A percentile compares a stretch with the other conserved stretches of the same genome.
Evolutionary conservation across 2,113 vertebrate genomes (phyloP).

Genomic region (Anser cygnoides): DNA sequence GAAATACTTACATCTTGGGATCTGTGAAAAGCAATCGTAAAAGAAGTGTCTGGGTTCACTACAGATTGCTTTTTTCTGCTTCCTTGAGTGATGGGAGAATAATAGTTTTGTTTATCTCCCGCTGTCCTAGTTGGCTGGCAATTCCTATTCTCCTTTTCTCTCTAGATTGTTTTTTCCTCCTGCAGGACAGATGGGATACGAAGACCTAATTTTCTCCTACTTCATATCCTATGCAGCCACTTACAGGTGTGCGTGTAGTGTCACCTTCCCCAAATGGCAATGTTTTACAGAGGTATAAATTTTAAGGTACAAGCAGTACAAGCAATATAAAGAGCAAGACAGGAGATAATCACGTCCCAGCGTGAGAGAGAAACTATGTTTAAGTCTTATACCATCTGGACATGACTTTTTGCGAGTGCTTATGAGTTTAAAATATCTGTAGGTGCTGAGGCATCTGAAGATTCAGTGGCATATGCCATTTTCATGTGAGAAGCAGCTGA

Average conservation of each 20-base stretch:
- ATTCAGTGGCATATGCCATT: slow-evolving; percentile 16
- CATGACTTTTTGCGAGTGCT: not conserved
- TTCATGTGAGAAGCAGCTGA: not conserved
- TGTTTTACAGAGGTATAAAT: slow-evolving; percentile 28
- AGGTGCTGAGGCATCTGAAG: slow-evolving; percentile 49
- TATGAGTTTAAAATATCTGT: slow-evolving; percentile 41
- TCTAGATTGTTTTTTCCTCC: not conserved
- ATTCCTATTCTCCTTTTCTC: slow-evolving; percentile 27
- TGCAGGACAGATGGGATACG: slow-evolving; percentile 28
- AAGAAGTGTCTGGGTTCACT: not conserved
- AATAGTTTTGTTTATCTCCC: slow-evolving; percentile 43
- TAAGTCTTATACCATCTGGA: slow-evolving; percentile 42
- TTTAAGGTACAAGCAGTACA: slow-evolving; percentile 7
- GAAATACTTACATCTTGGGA: not conserved
- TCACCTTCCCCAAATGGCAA: slow-evolving; percentile 27
- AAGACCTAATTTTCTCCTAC: slow-evolving; percentile 14
- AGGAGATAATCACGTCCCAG: slow-evolving; percentile 24
- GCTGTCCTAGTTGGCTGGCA: not conserved
- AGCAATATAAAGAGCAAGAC: slow-evolving; percentile 28
- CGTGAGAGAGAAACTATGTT: not conserved
- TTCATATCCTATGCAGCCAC: slow-evolving; percentile 22
- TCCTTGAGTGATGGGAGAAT: slow-evolving; percentile 29
- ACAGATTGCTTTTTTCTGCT: not conserved
- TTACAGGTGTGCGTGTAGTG: not conserved
- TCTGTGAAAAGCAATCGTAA: not conserved